Percentiles rank a stretch among this genome's conserved stretches.
Conservation (phyloP, 2,888 invertebrate species). For the Andrena camellia region DNA sequence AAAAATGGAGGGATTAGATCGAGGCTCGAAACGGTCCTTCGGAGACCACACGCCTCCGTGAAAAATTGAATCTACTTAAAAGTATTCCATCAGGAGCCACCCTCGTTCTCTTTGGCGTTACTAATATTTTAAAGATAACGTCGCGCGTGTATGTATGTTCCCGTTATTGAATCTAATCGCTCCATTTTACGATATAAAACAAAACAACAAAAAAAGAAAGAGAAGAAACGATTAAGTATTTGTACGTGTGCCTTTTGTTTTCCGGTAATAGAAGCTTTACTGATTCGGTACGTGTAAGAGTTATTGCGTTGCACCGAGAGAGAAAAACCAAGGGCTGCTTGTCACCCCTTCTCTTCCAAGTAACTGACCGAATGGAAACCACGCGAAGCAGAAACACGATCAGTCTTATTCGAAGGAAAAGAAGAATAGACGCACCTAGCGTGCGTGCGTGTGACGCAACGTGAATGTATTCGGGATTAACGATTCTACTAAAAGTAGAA, state of each 20-base stretch:
- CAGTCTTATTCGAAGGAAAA: neutral
- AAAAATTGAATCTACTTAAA: slow-evolving; percentile 14
- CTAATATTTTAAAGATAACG: slow-evolving; percentile 11
- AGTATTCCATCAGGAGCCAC: slow-evolving; percentile 16
- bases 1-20: slow-evolving; percentile 69
- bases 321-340: slow-evolving; percentile 15
- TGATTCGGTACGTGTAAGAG: slow-evolving; percentile 20
- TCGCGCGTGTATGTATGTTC: neutral
- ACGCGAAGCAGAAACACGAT: neutral
- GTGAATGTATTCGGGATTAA: slow-evolving; percentile 40
- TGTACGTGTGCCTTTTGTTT: slow-evolving; percentile 46
- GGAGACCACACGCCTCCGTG: neutral
- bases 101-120: slow-evolving; percentile 10
- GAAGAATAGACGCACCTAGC: slow-evolving; percentile 13
- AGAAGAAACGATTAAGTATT: slow-evolving; percentile 28
- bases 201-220: neutral
- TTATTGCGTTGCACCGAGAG: slow-evolving; percentile 8
- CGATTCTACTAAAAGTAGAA: slow-evolving; percentile 60
- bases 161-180: slow-evolving; percentile 44
- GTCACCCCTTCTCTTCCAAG: slow-evolving; percentile 22
- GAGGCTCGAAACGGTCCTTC: neutral
- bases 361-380: neutral
- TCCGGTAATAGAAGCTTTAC: slow-evolving; percentile 22
- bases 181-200: slow-evolving; percentile 64
- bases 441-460: slow-evolving; percentile 50